A percentile compares a stretch with the other conserved stretches of the same genome.
phyloP scores from a whole-genome alignment of 2,797 vertebrate genomes.

The Cirrhinus mrigala region DNA sequence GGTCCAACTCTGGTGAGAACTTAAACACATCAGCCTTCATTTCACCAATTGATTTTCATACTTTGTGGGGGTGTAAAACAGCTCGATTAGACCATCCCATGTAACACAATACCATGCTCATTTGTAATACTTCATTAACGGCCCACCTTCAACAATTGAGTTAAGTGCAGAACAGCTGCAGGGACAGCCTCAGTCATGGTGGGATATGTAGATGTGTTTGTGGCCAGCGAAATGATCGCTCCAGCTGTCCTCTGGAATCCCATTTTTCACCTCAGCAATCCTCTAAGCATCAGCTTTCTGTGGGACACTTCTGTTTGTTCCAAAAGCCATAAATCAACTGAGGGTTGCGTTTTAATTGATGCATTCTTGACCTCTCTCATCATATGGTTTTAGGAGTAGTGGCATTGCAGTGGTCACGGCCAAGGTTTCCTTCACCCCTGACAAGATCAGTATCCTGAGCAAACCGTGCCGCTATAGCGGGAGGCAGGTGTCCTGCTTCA shows the following conservation, averaged over 20 bases:
- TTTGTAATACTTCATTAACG: slow-evolving; percentile 36
- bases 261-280: slow-evolving; percentile 34
- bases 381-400: slow-evolving; percentile 76
- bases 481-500: slow-evolving; percentile 64
- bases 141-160: slow-evolving; percentile 19
- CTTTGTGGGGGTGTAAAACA: background rate
- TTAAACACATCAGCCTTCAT: slow-evolving; percentile 9
- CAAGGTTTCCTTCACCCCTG: slow-evolving; percentile 79
- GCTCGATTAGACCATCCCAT: background rate
- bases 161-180: slow-evolving; percentile 40
- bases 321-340: slow-evolving; percentile 39
- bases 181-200: slow-evolving; percentile 23
- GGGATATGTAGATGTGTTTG: slow-evolving; percentile 34
- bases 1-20: slow-evolving; percentile 85
- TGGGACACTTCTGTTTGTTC: slow-evolving; percentile 40
- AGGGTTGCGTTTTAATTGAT: slow-evolving; percentile 27
- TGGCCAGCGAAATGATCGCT: slow-evolving; percentile 30
- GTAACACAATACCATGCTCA: background rate
- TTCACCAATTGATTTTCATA: slow-evolving; percentile 30
- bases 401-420: slow-evolving; percentile 81
- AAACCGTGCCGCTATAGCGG: slow-evolving; percentile 78
- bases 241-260: slow-evolving; percentile 38
- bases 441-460: slow-evolving; percentile 81
- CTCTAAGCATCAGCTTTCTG: slow-evolving; percentile 29
- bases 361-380: slow-evolving; percentile 19